Base-by-base conservation (phyloP, 2,888 invertebrate genomes). In the Synanthedon myopaeformis region DNA sequence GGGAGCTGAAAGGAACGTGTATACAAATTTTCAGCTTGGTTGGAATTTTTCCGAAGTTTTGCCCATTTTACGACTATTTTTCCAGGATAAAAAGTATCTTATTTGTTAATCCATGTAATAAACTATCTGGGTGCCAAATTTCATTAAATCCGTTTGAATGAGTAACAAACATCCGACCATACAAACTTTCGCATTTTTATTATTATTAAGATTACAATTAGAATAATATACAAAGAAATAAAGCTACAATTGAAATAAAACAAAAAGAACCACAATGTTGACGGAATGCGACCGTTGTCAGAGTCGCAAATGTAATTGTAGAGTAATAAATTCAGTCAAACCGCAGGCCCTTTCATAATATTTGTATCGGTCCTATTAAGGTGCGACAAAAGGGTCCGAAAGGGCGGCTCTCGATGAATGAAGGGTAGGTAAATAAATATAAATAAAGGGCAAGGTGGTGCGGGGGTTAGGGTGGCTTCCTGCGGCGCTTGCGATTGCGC, bases 361-460 rank as follows among this genome's bases (percentile, higher is more conserved):
- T 87, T 87, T 86, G 85, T 86, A 80, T 80, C 85, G 80, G 79
- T 73, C 73, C 76, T 75, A 76, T 77, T 76, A 74, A 71, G 70
- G 70, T 65, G 77, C 77, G 82, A 80, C 85, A 86, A 86, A 87
- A 87, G 84, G 78, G 80, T 77, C 85, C 83, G 84, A 85, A 85
- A 84, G 81, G 87, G 83, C 85, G 84, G 82, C 80, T 74, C 79
- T 79, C 74, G 76, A 78, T 86, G 84, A 86, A 86, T 86, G 86
- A 85, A 86, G 83, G 84, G 85, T 84, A 85, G 85, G 85, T 86
- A 87, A 87, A 87, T 87, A 87, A 87, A 86, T 84, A 87, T 85
- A 86, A 87, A 86, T 87, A 85, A 86, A 85, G 83, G 80, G 76
- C 73, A 79, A 72, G 79, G 76, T 56, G 67, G 62, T 65, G 71